Evolutionary conservation across 2,113 vertebrate species (phyloP).

Genomic region (Uropsilus gracilis): DNA sequence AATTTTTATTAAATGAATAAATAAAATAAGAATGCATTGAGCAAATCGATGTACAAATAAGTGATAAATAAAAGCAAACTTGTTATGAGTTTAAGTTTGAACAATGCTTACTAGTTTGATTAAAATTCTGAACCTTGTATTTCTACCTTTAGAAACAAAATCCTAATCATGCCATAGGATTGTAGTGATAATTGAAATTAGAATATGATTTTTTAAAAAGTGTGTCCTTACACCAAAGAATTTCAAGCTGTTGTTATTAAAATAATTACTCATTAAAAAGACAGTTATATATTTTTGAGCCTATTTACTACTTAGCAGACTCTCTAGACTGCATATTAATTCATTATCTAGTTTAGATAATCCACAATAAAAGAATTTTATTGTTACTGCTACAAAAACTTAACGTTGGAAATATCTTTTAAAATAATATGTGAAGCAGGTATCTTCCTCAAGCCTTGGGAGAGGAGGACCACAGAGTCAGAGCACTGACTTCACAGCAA

Average conservation of each 20-base stretch:
- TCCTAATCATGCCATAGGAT: not conserved
- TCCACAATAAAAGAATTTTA: not conserved
- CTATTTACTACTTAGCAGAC: not conserved
- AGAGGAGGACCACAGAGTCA: too few species aligned
- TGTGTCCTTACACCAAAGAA: not conserved
- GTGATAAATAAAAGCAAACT: not conserved
- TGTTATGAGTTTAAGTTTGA: not conserved
- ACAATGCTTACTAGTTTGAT: not conserved
- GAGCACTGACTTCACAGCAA: too few species aligned
- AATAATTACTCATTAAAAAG: conserved; percentile 49
- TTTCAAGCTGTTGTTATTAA: not conserved
- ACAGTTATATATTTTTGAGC: not conserved
- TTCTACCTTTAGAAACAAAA: not conserved
- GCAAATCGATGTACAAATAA: not conserved
- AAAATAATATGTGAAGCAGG: not conserved
- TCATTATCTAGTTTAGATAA: conserved; percentile 27
- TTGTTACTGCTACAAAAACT: not conserved
- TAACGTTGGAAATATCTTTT: too few species aligned
- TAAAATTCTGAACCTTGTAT: conserved; percentile 7
- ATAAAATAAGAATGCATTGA: not conserved
- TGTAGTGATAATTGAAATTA: conserved; percentile 5
- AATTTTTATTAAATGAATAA: conserved; percentile 36
- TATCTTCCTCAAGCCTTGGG: too few species aligned
- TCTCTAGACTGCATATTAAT: conserved; percentile 14
- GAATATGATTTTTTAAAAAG: not conserved